Conservation (phyloP, 1,140 invertebrate species). For the Cotesia vestalis region DNA sequence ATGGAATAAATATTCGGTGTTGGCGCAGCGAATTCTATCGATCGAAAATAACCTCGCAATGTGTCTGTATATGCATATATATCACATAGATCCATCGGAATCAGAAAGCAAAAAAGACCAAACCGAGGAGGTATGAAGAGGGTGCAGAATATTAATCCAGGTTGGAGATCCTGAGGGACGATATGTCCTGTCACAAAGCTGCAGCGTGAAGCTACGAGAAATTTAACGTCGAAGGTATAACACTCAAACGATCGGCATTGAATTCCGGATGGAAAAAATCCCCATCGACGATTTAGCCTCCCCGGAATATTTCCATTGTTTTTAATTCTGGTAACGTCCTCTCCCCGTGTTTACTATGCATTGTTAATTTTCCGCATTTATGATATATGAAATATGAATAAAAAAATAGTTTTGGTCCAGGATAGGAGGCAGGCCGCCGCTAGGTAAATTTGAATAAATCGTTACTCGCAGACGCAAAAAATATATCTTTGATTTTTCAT, state of each 20-base stretch:
- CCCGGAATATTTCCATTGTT: constrained; percentile 8
- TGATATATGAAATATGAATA: not conserved
- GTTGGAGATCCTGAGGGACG: constrained; percentile 10
- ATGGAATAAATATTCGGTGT: no score
- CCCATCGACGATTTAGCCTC: no score
- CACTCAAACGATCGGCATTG: constrained; percentile 17
- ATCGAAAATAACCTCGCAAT: no score
- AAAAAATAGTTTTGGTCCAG: no score
- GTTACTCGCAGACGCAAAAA: not conserved
- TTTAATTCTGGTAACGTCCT: not conserved
- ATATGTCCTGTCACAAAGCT: constrained; percentile 6
- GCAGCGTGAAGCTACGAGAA: not conserved
- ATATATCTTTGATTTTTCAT: constrained; percentile 21
- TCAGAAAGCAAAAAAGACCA: not conserved
- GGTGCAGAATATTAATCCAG: not conserved
- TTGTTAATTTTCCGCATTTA: constrained; percentile 1
- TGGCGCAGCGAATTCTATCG: no score
- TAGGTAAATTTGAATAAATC: not conserved
- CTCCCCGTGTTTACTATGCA: not conserved
- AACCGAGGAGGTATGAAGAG: no score
- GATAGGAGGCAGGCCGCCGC: not conserved
- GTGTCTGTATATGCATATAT: no score
- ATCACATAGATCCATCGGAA: not conserved
- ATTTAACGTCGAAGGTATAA: constrained; percentile 8
- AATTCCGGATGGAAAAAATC: not conserved